Evolutionary conservation across 2,888 invertebrate species (phyloP).

Genomic region (Cephus sareptanus): DNA sequence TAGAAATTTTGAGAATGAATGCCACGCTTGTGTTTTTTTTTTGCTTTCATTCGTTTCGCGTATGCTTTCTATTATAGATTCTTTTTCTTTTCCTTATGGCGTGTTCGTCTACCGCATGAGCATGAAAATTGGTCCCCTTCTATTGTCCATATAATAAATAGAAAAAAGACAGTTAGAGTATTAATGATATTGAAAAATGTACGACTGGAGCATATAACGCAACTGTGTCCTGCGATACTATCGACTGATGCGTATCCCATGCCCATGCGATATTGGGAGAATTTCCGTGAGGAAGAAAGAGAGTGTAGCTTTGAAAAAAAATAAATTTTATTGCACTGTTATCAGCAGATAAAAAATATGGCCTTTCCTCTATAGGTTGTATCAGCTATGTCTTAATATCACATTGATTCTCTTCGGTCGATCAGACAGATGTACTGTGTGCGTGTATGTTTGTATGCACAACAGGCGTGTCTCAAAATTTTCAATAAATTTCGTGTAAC

Average conservation of each 20-base stretch:
- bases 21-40: not conserved
- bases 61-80: conserved; percentile 8
- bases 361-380: conserved; percentile 25
- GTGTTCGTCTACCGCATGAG: conserved; percentile 1
- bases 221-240: not conserved
- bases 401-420: conserved; percentile 26
- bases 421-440: not conserved
- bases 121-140: not conserved
- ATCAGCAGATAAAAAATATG: conserved; percentile 43
- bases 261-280: conserved; percentile 21
- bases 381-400: conserved; percentile 36
- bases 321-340: conserved; percentile 35
- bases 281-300: conserved; percentile 41
- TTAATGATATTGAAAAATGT: not conserved
- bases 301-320: conserved; percentile 41
- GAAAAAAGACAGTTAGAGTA: not conserved
- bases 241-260: not conserved
- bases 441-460: not conserved
- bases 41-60: not conserved
- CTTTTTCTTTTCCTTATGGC: conserved; percentile 5
- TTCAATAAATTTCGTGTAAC: not conserved
- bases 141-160: not conserved
- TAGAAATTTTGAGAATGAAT: conserved; percentile 33
- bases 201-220: not conserved
- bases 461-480: not conserved